A percentile compares a stretch with the other conserved stretches of the same genome.
Evolutionary conservation across 1,140 invertebrate species (phyloP).

Genomic region (Papilio glaucus): DNA sequence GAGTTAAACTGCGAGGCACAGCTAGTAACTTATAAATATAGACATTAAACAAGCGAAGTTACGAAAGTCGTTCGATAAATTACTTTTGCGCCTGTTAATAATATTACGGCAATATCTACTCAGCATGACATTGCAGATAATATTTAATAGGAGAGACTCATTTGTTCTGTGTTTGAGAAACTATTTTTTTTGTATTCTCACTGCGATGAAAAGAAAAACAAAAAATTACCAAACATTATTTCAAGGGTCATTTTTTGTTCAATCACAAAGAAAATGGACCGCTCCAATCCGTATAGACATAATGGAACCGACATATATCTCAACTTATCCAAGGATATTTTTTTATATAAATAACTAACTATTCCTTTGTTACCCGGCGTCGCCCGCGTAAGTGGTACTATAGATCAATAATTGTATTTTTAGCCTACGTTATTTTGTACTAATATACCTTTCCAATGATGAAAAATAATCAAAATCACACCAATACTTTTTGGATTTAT

Average conservation of each 20-base stretch:
- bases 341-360: constrained; percentile 1
- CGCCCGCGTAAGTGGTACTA: too few species aligned
- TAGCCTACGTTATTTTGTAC: too few species aligned
- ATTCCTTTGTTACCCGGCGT: too few species aligned
- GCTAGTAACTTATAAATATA: too few species aligned
- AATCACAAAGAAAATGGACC: constrained; percentile 14
- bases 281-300: neutral
- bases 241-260: constrained; percentile 20
- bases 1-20: too few species aligned
- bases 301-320: neutral
- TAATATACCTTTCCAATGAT: too few species aligned
- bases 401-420: too few species aligned
- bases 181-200: neutral
- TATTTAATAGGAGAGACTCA: neutral
- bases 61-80: neutral
- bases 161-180: neutral
- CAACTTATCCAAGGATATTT: neutral
- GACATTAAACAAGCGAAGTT: too few species aligned
- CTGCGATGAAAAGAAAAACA: constrained; percentile 12
- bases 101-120: constrained; percentile 9
- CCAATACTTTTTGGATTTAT: too few species aligned
- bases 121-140: constrained; percentile 14
- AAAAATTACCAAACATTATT: constrained; percentile 5
- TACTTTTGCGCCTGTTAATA: constrained; percentile 9
- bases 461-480: too few species aligned